These are phyloP conservation scores for Zaprionus tsacasi DNA, from an alignment of 1,140 invertebrate species.

Conservation along the genomic window DNA sequence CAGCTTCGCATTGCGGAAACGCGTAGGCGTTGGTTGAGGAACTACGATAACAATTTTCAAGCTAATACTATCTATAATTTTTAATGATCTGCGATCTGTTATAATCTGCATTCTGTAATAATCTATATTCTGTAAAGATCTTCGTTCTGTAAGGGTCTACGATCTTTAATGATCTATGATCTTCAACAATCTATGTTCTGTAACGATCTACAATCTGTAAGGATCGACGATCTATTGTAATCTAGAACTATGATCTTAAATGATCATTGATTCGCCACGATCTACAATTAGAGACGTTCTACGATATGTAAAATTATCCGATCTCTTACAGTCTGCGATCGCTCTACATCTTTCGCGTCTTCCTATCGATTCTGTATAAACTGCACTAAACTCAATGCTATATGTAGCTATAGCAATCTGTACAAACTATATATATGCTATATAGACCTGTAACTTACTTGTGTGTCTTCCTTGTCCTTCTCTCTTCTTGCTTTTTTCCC, in stretches of 20 bases:
- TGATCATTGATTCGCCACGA: background rate
- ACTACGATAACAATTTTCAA: background rate
- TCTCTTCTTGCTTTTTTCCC: background rate
- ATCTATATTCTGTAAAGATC: background rate
- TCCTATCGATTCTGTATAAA: constrained; percentile 32
- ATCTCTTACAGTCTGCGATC: background rate
- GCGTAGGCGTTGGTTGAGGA: constrained; percentile 16
- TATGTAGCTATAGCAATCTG: constrained; percentile 1
- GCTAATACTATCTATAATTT: background rate
- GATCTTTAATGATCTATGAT: background rate
- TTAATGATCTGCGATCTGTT: background rate
- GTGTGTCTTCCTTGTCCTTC: background rate
- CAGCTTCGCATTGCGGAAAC: constrained; percentile 17
- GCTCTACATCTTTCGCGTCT: constrained; percentile 18
- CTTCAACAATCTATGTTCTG: background rate
- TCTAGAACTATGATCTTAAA: background rate
- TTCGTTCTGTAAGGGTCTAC: background rate
- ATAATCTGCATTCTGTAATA: too few species aligned
- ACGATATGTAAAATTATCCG: background rate
- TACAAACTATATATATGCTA: background rate
- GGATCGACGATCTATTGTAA: background rate
- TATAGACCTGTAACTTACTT: background rate
- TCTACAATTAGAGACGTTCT: background rate
- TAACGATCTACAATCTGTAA: background rate
- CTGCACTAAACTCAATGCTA: constrained; percentile 37